Conservation (phyloP, 2,888 invertebrate genomes). For the Caenorhabditis auriculariae region DNA sequence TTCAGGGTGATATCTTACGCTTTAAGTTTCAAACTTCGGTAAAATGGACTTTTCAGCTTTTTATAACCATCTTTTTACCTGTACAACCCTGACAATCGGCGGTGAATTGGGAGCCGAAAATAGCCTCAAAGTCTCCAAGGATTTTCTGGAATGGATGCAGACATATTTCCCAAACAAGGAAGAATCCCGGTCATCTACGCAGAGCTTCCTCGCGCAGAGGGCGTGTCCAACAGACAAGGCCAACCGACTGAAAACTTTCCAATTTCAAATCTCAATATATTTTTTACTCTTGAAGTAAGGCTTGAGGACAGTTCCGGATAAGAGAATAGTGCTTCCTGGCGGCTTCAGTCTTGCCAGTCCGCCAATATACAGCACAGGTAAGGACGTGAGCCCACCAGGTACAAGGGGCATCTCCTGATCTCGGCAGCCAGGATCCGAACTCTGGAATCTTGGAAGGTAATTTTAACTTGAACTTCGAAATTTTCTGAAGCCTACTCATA, state of each 20-base stretch:
- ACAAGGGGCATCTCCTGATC: constrained; percentile 53
- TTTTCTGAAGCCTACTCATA: not conserved
- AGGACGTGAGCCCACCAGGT: constrained; percentile 62
- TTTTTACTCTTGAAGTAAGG: constrained; percentile 50
- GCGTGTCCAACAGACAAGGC: constrained; percentile 62
- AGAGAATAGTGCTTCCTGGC: constrained; percentile 58
- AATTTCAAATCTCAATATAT: constrained; percentile 4
- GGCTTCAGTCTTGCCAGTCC: constrained; percentile 38
- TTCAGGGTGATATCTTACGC: too few species aligned
- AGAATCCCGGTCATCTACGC: constrained; percentile 35
- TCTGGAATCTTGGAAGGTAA: too few species aligned
- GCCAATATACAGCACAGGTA: constrained; percentile 53
- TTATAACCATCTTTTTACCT: too few species aligned
- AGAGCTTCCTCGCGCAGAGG: constrained; percentile 58
- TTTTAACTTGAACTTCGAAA: too few species aligned
- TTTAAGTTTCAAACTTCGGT: too few species aligned
- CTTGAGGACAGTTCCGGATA: constrained; percentile 51
- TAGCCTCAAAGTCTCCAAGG: constrained; percentile 27
- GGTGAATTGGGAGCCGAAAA: constrained; percentile 16
- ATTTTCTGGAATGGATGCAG: constrained; percentile 45
- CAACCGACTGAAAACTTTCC: constrained; percentile 45
- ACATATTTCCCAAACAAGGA: constrained; percentile 40
- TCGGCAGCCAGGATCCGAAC: constrained; percentile 12
- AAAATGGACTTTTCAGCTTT: too few species aligned
- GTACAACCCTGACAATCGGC: constrained; percentile 16